Evolutionary conservation across 1,140 invertebrate species (phyloP).

Genomic region (Bemisia tabaci): DNA sequence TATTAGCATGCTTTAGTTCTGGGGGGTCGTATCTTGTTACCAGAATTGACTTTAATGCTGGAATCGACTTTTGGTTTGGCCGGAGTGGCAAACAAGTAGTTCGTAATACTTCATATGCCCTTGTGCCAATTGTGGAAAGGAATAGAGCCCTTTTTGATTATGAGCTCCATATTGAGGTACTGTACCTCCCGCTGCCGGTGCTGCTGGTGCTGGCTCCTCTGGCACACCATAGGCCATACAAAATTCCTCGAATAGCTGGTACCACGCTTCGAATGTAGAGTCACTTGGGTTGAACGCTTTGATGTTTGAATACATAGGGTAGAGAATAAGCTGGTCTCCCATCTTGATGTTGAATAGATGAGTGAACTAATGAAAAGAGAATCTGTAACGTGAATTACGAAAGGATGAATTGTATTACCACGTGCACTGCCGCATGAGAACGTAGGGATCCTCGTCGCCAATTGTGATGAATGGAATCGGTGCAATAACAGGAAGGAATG

Average conservation of each 20-base stretch:
- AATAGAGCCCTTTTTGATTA: not conserved
- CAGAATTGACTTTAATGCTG: not conserved
- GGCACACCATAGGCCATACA: not conserved
- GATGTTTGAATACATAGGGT: not conserved
- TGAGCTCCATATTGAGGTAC: no score
- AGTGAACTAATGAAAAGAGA: no score
- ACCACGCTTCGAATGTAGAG: not conserved
- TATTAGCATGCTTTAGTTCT: not conserved
- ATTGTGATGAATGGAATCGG: no score
- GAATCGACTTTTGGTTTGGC: not conserved
- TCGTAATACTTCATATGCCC: not conserved
- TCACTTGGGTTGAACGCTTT: not conserved
- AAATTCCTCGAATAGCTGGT: not conserved
- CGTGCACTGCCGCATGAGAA: no score
- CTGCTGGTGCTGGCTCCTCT: not conserved
- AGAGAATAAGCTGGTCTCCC: no score
- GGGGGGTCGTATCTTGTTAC: not conserved
- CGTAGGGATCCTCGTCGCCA: no score
- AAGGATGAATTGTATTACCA: no score
- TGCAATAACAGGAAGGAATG: no score
- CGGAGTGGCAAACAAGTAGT: not conserved
- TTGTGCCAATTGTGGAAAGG: not conserved
- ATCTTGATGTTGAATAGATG: no score
- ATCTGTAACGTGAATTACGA: no score
- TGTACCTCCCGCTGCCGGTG: no score